phyloP scores from a whole-genome alignment of 2,797 vertebrate species.

The Poliocrania exsul region DNA sequence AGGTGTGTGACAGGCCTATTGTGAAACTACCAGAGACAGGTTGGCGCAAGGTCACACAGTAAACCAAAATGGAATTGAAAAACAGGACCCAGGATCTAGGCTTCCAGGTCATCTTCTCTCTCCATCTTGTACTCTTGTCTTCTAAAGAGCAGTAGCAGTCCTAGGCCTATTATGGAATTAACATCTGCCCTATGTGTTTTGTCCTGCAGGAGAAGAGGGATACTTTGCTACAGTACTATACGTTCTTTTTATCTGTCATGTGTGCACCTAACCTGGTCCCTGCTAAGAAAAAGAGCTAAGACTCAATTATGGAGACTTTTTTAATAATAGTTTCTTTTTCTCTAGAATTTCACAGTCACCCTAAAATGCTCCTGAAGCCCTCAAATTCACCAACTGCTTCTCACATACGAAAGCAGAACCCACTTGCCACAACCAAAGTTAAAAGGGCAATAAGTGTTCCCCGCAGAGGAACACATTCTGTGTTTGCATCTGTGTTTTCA shows the following conservation, averaged over 20 bases:
- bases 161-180: not conserved
- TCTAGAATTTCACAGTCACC: not conserved
- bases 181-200: not conserved
- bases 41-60: not conserved
- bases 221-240: not conserved
- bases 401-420: not conserved
- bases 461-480: not conserved
- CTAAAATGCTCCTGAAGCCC: not conserved
- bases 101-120: not conserved
- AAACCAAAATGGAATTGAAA: not conserved
- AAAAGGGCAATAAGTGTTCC: not conserved
- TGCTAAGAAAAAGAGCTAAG: not conserved
- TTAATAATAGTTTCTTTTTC: not conserved
- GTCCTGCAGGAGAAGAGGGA: not conserved
- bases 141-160: not conserved
- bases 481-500: not conserved
- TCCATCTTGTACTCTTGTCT: not conserved
- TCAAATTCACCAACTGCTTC: not conserved
- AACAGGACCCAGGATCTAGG: not conserved
- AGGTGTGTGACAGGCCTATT: not conserved
- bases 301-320: not conserved
- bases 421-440: not conserved
- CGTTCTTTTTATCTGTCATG: not conserved
- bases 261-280: not conserved
- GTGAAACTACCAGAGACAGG: not conserved